Percentiles rank a stretch among this genome's conserved stretches.
phyloP scores from a whole-genome alignment of 2,113 vertebrate species.

The Epinephelus moara region DNA sequence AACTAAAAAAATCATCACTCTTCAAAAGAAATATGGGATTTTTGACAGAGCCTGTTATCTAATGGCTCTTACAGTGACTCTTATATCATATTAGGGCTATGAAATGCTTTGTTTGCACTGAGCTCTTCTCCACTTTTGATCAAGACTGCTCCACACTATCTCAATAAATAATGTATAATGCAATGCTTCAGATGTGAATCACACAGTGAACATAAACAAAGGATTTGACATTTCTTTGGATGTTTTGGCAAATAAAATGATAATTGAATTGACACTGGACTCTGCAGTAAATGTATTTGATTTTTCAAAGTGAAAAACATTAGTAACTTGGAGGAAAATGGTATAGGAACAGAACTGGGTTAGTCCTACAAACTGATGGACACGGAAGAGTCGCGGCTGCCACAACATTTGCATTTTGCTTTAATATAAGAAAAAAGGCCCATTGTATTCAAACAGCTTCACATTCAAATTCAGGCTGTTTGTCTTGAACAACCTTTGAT shows the following conservation, averaged over 20 bases:
- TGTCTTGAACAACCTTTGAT: neutral
- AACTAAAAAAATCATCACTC: neutral
- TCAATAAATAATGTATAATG: neutral
- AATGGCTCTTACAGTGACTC: neutral
- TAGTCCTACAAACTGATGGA: neutral
- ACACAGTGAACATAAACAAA: neutral
- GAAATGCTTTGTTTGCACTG: conserved; percentile 32
- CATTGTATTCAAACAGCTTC: conserved; percentile 23
- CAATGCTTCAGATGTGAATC: neutral
- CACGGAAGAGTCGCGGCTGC: neutral
- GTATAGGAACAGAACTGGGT: neutral
- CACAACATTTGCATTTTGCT: conserved; percentile 18
- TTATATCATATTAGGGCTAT: neutral
- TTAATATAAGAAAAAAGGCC: neutral
- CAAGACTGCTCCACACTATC: neutral
- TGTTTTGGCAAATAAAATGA: conserved; percentile 17
- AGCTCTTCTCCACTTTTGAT: conserved; percentile 13
- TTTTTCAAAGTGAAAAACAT: neutral
- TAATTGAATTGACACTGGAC: neutral
- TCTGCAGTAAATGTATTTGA: neutral
- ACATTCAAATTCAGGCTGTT: conserved; percentile 29
- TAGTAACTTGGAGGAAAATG: neutral
- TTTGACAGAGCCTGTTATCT: neutral
- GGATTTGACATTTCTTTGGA: neutral
- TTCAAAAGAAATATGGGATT: neutral